A percentile compares a stretch with the other conserved stretches of the same genome.
Conservation (phyloP, 2,797 vertebrate species). For the Eleutherodactylus coqui region DNA sequence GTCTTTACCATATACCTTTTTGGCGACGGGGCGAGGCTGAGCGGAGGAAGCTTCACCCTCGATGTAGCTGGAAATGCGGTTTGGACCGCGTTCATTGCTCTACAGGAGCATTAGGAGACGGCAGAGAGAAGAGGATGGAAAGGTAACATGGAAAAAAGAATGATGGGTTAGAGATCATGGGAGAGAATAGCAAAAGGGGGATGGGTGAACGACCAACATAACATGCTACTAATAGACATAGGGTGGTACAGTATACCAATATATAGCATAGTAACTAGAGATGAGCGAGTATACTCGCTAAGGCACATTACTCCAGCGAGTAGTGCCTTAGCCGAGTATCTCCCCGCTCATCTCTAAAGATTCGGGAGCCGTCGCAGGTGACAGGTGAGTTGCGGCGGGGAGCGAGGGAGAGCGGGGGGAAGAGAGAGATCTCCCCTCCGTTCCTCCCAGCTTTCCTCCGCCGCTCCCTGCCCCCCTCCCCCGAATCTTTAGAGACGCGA, state of each 20-base stretch:
- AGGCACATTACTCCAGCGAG: no score
- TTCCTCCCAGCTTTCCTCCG: no score
- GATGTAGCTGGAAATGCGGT: slow-evolving; percentile 91
- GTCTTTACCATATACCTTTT: slow-evolving; percentile 83
- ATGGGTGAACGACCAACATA: neutral
- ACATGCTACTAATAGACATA: neutral
- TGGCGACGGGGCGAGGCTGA: slow-evolving; percentile 83
- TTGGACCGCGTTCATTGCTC: slow-evolving; percentile 83
- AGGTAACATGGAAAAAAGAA: slow-evolving; percentile 48
- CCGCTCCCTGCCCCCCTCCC: no score
- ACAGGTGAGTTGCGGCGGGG: no score
- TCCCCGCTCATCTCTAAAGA: no score
- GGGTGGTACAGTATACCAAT: neutral
- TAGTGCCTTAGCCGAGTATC: no score
- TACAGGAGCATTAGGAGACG: slow-evolving; percentile 62
- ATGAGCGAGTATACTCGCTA: no score
- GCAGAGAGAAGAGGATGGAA: slow-evolving; percentile 40
- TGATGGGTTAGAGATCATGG: slow-evolving; percentile 18
- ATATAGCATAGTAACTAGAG: neutral
- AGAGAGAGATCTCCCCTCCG: no score
- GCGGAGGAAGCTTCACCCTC: slow-evolving; percentile 79
- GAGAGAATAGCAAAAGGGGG: neutral
- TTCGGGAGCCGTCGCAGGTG: no score
- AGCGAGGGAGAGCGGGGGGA: no score
- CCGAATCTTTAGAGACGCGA: no score